Percentiles rank a stretch among this genome's conserved stretches.
Evolutionary conservation across 2,888 invertebrate species (phyloP).

Genomic region (Lasioglossum vierecki): DNA sequence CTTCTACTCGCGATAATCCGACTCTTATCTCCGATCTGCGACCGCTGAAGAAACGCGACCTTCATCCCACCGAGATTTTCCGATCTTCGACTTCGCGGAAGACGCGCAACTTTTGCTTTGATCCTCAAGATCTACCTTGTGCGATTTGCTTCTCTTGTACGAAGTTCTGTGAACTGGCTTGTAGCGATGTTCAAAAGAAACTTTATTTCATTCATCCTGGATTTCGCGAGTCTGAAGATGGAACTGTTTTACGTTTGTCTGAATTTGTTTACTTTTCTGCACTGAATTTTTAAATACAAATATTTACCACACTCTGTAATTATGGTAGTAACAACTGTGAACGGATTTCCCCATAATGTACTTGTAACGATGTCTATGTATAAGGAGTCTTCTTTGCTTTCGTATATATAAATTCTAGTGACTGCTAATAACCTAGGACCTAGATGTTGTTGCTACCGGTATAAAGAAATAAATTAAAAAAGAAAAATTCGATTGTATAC

Average conservation of each 20-base stretch:
- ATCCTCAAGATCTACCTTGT: neutral
- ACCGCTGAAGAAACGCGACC: constrained; percentile 16
- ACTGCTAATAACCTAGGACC: no score
- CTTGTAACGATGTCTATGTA: no score
- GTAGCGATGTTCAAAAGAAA: neutral
- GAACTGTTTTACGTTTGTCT: neutral
- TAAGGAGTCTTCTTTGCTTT: no score
- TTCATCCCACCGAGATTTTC: constrained; percentile 20
- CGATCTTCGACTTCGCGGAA: constrained; percentile 3
- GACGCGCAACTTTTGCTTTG: neutral
- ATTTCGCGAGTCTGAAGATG: neutral
- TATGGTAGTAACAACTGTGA: no score
- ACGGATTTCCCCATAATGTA: no score
- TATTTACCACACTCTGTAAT: no score
- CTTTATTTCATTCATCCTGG: neutral
- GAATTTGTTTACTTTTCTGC: neutral
- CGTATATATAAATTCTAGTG: no score
- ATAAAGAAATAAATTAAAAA: no score
- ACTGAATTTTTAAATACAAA: neutral
- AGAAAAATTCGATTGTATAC: neutral
- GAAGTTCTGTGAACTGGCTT: neutral
- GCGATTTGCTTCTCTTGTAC: neutral
- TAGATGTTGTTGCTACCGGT: no score
- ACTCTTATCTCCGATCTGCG: constrained; percentile 35
- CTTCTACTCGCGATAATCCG: constrained; percentile 66